These are phyloP conservation scores for Istiophorus platypterus DNA, from an alignment of 2,113 vertebrate species.

Conservation along the genomic window DNA sequence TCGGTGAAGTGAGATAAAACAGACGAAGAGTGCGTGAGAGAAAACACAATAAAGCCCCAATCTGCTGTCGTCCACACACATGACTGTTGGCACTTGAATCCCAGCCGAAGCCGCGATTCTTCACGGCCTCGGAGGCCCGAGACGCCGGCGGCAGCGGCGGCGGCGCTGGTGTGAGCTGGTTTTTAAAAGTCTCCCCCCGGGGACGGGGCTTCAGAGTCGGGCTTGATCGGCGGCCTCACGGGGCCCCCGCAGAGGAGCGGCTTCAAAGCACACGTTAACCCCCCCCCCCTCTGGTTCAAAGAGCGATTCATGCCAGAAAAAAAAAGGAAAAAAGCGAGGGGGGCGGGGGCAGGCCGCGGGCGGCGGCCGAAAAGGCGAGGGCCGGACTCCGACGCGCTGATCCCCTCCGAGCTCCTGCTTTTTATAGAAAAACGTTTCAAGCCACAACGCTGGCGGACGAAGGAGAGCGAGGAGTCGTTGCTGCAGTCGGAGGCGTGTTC, in stretches of 20 bases:
- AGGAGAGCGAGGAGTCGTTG: neutral
- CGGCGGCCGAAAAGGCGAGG: too few species aligned
- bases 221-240: constrained; percentile 29
- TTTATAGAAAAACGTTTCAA: neutral
- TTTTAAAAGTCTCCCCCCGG: constrained; percentile 44
- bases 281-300: constrained; percentile 59
- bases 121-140: constrained; percentile 44
- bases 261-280: constrained; percentile 71
- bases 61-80: constrained; percentile 28
- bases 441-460: neutral
- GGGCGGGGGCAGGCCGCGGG: too few species aligned
- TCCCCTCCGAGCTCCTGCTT: constrained; percentile 7
- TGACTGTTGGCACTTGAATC: constrained; percentile 52
- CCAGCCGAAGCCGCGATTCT: constrained; percentile 42
- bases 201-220: constrained; percentile 38
- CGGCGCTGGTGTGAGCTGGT: constrained; percentile 37
- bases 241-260: constrained; percentile 25
- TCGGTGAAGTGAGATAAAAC: constrained; percentile 11
- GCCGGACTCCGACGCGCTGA: constrained; percentile 30
- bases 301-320: constrained; percentile 41
- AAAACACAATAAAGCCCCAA: constrained; percentile 4
- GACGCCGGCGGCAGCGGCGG: constrained; percentile 22
- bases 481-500: constrained; percentile 5
- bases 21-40: constrained; percentile 1
- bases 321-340: constrained; percentile 17